Conservation (phyloP, 2,888 invertebrate genomes). For the Eristalis pertinax region DNA sequence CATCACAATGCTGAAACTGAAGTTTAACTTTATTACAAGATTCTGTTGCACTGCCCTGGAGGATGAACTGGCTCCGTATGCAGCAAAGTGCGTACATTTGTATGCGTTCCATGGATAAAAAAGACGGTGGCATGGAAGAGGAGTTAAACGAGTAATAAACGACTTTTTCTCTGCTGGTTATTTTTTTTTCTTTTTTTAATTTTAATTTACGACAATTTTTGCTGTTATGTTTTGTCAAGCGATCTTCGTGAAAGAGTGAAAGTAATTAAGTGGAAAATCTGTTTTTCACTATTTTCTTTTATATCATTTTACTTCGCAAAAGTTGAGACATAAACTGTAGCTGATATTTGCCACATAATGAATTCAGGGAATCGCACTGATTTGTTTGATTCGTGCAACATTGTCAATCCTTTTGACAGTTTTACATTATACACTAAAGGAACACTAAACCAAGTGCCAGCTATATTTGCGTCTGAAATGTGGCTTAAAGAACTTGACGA, state of each 20-base stretch:
- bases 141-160: conserved; percentile 52
- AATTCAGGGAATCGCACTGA: too few species aligned
- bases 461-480: too few species aligned
- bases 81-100: conserved; percentile 1
- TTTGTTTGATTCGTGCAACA: background rate
- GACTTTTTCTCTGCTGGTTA: conserved; percentile 48
- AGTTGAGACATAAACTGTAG: background rate
- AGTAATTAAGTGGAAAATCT: conserved; percentile 60
- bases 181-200: conserved; percentile 23
- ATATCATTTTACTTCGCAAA: background rate
- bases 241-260: conserved; percentile 54
- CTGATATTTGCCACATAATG: background rate
- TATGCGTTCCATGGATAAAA: background rate
- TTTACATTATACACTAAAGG: too few species aligned
- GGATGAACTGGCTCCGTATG: conserved; percentile 22
- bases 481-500: background rate
- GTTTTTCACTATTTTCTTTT: conserved; percentile 10
- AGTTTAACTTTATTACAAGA: conserved; percentile 64
- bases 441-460: too few species aligned
- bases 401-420: too few species aligned
- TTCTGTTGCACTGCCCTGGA: conserved; percentile 58
- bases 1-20: conserved; percentile 46
- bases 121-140: conserved; percentile 14
- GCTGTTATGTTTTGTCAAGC: conserved; percentile 15
- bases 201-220: conserved; percentile 46